These are phyloP conservation scores for Drosophila tani DNA, from an alignment of 1,140 invertebrate genomes.

Conservation along the genomic window DNA sequence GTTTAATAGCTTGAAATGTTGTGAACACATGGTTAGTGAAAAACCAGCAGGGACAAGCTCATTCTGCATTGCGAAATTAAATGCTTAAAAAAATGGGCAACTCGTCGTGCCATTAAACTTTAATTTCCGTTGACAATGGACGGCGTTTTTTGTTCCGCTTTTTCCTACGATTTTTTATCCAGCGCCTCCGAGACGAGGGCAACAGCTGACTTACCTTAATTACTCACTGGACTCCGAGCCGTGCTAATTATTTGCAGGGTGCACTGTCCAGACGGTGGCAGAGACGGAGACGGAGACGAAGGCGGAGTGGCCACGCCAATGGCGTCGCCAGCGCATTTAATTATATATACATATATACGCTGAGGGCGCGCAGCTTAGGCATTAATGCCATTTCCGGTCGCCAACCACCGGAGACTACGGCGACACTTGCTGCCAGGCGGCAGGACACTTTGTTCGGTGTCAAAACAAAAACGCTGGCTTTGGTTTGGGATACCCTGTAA, in stretches of 20 bases:
- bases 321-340: conserved; percentile 64
- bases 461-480: conserved; percentile 1
- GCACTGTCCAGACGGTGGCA: conserved; percentile 32
- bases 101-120: conserved; percentile 61
- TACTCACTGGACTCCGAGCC: conserved; percentile 66
- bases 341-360: conserved; percentile 49
- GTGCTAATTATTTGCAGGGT: conserved; percentile 77
- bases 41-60: conserved; percentile 45
- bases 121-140: conserved; percentile 65
- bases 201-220: conserved; percentile 81
- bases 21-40: conserved; percentile 42
- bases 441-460: conserved; percentile 12
- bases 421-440: conserved; percentile 24
- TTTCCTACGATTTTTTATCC: conserved; percentile 13
- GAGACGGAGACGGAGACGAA: conserved; percentile 1
- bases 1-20: conserved; percentile 57
- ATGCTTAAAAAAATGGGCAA: conserved; percentile 31
- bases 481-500: neutral
- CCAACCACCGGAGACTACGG: conserved; percentile 29
- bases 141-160: conserved; percentile 36
- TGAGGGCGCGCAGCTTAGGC: conserved; percentile 56
- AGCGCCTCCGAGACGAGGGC: conserved; percentile 15
- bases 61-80: conserved; percentile 17
- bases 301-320: neutral
- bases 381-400: conserved; percentile 76